Evolutionary conservation across 2,888 invertebrate genomes (phyloP).

Genomic region (Himalopsyche tibetana): DNA sequence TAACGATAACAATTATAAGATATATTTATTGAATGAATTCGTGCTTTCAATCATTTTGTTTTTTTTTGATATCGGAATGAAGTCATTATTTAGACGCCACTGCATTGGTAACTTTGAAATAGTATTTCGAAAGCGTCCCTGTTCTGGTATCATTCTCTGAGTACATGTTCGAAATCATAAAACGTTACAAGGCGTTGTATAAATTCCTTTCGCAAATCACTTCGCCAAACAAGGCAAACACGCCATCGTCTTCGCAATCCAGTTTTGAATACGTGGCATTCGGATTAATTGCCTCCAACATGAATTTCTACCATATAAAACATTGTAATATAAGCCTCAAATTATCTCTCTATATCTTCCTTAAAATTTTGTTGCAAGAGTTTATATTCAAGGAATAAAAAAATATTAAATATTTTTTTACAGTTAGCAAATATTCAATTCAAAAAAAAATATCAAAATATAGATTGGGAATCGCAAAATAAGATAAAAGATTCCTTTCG

Average conservation of each 20-base stretch:
- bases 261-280: constrained; percentile 45
- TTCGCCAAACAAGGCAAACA: constrained; percentile 35
- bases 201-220: constrained; percentile 27
- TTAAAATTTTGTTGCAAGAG: neutral
- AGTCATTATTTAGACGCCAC: neutral
- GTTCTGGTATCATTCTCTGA: constrained; percentile 20
- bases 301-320: constrained; percentile 16
- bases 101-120: constrained; percentile 17
- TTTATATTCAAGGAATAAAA: neutral
- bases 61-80: no score
- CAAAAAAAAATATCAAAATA: no score
- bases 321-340: neutral
- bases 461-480: no score
- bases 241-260: constrained; percentile 31
- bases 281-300: constrained; percentile 39
- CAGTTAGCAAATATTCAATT: no score
- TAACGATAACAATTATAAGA: no score
- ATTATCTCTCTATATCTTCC: no score
- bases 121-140: constrained; percentile 32
- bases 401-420: no score
- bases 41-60: no score
- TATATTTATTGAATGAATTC: no score
- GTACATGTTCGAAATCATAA: constrained; percentile 42
- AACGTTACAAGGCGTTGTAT: constrained; percentile 38
- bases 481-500: no score